phyloP scores from a whole-genome alignment of 2,797 vertebrate genomes.

The Melanotaenia boesemani region DNA sequence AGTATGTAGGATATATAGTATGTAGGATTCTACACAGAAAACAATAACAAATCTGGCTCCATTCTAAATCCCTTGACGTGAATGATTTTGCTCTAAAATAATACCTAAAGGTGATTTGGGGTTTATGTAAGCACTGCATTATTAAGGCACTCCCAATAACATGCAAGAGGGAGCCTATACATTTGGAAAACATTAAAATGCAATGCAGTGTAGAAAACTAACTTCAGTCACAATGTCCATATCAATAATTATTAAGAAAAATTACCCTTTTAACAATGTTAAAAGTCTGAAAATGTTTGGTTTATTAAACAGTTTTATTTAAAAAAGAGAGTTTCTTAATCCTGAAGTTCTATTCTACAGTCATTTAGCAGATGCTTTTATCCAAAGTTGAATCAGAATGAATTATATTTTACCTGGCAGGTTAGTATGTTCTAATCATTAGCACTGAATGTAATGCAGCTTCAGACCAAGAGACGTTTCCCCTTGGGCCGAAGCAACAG shows the following conservation, averaged over 20 bases:
- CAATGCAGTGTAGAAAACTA: not conserved
- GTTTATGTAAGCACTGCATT: constrained; percentile 1
- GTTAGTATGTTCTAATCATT: no score
- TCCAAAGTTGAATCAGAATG: no score
- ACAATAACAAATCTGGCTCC: constrained; percentile 18
- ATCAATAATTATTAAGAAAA: not conserved
- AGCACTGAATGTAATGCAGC: no score
- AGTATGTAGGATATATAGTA: no score
- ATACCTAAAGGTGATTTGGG: not conserved
- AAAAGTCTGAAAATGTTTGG: not conserved
- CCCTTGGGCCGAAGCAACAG: no score
- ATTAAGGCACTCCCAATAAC: not conserved
- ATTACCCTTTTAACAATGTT: no score
- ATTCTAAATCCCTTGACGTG: not conserved
- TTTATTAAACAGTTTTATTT: no score
- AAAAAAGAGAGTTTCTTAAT: no score
- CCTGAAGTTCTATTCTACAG: no score
- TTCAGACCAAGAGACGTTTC: no score
- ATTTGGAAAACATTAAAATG: constrained; percentile 4
- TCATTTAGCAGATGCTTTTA: no score
- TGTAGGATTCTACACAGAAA: not conserved
- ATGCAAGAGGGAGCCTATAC: not conserved
- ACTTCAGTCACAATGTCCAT: not conserved
- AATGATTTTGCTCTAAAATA: not conserved
- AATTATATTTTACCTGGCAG: no score